phyloP scores from a whole-genome alignment of 1,140 invertebrate species.

The Ladona fulva region DNA sequence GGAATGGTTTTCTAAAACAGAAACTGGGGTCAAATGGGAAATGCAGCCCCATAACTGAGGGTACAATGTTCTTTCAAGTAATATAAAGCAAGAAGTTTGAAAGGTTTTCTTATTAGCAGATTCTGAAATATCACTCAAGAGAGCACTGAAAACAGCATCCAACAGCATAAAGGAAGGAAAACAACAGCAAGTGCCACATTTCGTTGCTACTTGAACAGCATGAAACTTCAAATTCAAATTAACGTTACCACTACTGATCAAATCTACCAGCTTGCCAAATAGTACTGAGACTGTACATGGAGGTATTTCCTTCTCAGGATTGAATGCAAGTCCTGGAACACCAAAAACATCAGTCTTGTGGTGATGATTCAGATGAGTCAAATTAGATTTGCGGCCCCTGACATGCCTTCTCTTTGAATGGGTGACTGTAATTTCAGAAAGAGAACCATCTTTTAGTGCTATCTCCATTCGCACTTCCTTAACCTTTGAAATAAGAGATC shows the following conservation, averaged over 20 bases:
- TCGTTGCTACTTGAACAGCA: slow-evolving; percentile 30
- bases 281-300: not conserved
- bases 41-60: slow-evolving; percentile 46
- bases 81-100: slow-evolving; percentile 32
- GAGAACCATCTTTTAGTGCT: not conserved
- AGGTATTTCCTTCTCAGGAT: not conserved
- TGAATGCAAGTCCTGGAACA: not conserved
- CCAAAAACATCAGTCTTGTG: not conserved
- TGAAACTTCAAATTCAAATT: not conserved
- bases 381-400: not conserved
- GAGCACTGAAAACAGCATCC: slow-evolving; percentile 32
- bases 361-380: not conserved
- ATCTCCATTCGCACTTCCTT: not conserved
- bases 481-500: not conserved
- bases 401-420: not conserved
- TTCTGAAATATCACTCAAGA: slow-evolving; percentile 30
- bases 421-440: not conserved
- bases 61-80: slow-evolving; percentile 50
- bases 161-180: slow-evolving; percentile 42
- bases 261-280: not conserved
- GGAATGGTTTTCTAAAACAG: no score
- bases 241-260: not conserved
- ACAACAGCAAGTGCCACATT: slow-evolving; percentile 53
- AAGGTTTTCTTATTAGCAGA: slow-evolving; percentile 20
- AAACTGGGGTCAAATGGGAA: no score